Base-by-base conservation (phyloP, 2,113 vertebrate genomes). In the Takifugu flavidus region DNA sequence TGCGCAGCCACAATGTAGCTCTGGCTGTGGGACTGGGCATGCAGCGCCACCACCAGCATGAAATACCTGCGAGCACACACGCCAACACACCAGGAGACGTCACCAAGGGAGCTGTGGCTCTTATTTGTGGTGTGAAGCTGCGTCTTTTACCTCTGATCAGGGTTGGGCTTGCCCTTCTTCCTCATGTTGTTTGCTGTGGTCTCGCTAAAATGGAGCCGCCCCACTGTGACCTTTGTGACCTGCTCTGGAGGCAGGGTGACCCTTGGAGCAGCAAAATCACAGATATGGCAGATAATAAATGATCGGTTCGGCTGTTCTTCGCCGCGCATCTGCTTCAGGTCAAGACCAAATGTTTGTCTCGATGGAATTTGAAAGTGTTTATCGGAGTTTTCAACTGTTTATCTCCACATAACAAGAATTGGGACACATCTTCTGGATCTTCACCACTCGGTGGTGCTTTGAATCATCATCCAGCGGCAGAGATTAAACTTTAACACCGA, bases 141-240 rank as follows among this genome's bases (percentile, higher is more conserved):
- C 8, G 20, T 58, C 6, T 28, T 78, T 85, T 81, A 98, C 97
- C 96, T 95, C 91, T 99, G 97, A 88, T 99, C 97, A 0, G 96
- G 97, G 80, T 99, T 99, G 51, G 97, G 96, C 65, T 99, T 98
- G 82, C 97, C 96, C 79, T 98, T 99, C 87, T 98, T 99, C 62
- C 97, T 88, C 96, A 98, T 99, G 88, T 99, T 99, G 86, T 99
- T 99, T 66, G 96, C 94, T 0, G 97, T 99, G 70, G 97, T 98
- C 89, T 98, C 97, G 0, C 97, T 99, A 87, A 99, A 99, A 86
- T 99, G 97, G 57, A 99, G 87, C 28, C 96, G 88, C 12, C 96
- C 96, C 75, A 99, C 97, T 0, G 97, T 99, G 72, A 99, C 96
- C 83, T 99, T 98, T 28, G 97, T 99, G 75, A 99, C 96, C 88